phyloP scores from a whole-genome alignment of 2,888 invertebrate genomes.

The Psylliodes chrysocephalus region DNA sequence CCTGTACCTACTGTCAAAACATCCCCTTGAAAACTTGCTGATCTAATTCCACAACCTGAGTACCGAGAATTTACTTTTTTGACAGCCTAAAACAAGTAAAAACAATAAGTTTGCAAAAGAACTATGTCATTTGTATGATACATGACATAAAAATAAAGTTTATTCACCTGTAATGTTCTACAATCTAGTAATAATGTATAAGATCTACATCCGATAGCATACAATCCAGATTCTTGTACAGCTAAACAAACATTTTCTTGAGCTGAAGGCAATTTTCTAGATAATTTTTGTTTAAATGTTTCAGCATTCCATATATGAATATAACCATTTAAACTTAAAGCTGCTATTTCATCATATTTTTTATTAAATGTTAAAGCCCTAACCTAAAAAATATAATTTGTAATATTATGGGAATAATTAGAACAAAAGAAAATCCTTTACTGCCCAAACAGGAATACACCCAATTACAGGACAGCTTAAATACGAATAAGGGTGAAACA shows the following conservation, averaged over 20 bases:
- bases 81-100: slow-evolving; percentile 67
- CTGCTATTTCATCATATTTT: slow-evolving; percentile 87
- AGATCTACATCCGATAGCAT: slow-evolving; percentile 94
- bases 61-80: slow-evolving; percentile 87
- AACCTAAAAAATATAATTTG: slow-evolving; percentile 63
- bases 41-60: slow-evolving; percentile 91
- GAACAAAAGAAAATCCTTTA: too few species aligned
- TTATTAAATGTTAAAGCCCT: slow-evolving; percentile 90
- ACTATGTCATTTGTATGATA: too few species aligned
- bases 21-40: slow-evolving; percentile 89
- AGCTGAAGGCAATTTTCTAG: slow-evolving; percentile 86
- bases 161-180: slow-evolving; percentile 77
- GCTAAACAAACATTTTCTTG: slow-evolving; percentile 95
- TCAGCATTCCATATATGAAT: slow-evolving; percentile 94
- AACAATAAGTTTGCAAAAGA: too few species aligned
- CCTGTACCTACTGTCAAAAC: slow-evolving; percentile 95
- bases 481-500: too few species aligned
- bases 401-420: too few species aligned
- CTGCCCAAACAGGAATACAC: too few species aligned
- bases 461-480: too few species aligned
- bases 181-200: slow-evolving; percentile 91
- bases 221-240: slow-evolving; percentile 85
- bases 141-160: too few species aligned
- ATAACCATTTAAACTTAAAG: slow-evolving; percentile 90
- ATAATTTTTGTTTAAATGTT: slow-evolving; percentile 87